A percentile compares a stretch with the other conserved stretches of the same genome.
Conservation (phyloP, 2,888 invertebrate genomes). For the Nomada flava region DNA sequence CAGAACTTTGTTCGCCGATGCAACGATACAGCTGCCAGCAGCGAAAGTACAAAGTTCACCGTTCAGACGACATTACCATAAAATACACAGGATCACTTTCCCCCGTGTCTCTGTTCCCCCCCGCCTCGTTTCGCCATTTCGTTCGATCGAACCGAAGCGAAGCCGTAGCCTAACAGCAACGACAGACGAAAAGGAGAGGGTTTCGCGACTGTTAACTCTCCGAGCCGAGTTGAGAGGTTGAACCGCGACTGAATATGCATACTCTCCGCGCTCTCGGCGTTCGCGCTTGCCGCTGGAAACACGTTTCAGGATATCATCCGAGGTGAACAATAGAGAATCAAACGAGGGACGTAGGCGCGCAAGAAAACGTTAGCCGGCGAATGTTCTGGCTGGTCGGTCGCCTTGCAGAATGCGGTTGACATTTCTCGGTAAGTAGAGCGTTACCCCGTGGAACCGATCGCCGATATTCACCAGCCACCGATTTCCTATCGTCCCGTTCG, state of each 20-base stretch:
- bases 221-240: not conserved
- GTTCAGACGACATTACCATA: constrained; percentile 13
- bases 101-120: not conserved
- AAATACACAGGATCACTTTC: constrained; percentile 38
- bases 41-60: constrained; percentile 43
- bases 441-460: constrained; percentile 59
- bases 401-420: constrained; percentile 71
- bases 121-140: not conserved
- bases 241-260: constrained; percentile 53
- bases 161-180: not conserved
- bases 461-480: constrained; percentile 44
- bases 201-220: constrained; percentile 44
- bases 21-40: not conserved
- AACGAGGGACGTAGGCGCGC: constrained; percentile 66
- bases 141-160: constrained; percentile 12
- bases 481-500: constrained; percentile 5
- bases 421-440: constrained; percentile 75
- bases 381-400: constrained; percentile 61
- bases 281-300: constrained; percentile 27
- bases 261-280: constrained; percentile 42
- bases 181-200: not conserved
- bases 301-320: constrained; percentile 64
- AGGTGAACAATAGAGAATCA: constrained; percentile 67
- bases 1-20: too few relatives aligned
- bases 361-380: constrained; percentile 54